A percentile compares a stretch with the other conserved stretches of the same genome.
These are phyloP conservation scores for Clarias laeviceps DNA, from an alignment of 2,797 vertebrate genomes.

Conservation along the genomic window DNA sequence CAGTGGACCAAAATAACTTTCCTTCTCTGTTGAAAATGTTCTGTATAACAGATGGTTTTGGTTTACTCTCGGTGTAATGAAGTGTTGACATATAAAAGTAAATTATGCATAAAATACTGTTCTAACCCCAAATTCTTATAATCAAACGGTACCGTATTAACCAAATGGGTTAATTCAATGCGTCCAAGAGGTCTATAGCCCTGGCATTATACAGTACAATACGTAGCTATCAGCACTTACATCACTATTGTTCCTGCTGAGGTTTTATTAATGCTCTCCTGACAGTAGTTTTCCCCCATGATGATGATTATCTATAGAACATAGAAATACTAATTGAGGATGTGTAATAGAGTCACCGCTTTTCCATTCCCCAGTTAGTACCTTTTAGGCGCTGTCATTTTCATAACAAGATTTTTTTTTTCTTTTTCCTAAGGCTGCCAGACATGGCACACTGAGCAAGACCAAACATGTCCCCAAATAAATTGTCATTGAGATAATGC, in stretches of 20 bases:
- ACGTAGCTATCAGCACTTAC: constrained; percentile 31
- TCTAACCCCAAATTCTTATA: constrained; percentile 64
- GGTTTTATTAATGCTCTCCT: constrained; percentile 32
- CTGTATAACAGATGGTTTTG: constrained; percentile 54
- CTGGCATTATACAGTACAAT: neutral
- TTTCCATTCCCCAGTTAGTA: constrained; percentile 33
- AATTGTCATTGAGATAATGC: constrained; percentile 26
- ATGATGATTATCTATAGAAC: constrained; percentile 51
- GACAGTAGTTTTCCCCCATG: constrained; percentile 10
- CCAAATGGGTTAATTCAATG: constrained; percentile 48
- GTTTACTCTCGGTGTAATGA: constrained; percentile 55
- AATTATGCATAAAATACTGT: constrained; percentile 51
- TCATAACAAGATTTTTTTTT: constrained; percentile 25
- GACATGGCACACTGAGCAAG: constrained; percentile 31
- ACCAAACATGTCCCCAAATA: constrained; percentile 25
- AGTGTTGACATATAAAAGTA: constrained; percentile 60
- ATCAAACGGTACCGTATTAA: constrained; percentile 60
- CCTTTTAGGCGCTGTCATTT: constrained; percentile 23
- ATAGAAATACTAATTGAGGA: constrained; percentile 56
- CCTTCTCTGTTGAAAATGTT: constrained; percentile 32
- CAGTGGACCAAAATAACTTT: constrained; percentile 25
- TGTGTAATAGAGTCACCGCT: neutral
- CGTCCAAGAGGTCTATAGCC: neutral
- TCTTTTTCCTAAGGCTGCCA: constrained; percentile 19
- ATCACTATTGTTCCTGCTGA: constrained; percentile 24